Percentiles rank a stretch among this genome's conserved stretches.
These are phyloP conservation scores for Tolmerus cingulatus DNA, from an alignment of 2,888 invertebrate genomes.

Conservation along the genomic window DNA sequence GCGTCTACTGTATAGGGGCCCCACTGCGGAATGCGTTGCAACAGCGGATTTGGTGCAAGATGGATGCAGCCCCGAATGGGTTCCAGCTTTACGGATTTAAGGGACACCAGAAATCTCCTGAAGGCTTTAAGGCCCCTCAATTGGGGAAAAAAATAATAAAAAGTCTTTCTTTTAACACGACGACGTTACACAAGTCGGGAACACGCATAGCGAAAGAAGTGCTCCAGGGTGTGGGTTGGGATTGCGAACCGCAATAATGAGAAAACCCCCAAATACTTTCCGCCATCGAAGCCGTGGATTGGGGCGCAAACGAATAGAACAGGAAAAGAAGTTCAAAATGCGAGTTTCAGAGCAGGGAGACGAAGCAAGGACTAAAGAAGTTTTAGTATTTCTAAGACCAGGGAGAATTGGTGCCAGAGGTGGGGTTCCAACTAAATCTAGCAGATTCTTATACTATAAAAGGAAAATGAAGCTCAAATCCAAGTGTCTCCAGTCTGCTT, in stretches of 20 bases:
- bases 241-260: conserved; percentile 26
- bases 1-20: not conserved
- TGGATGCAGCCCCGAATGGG: not conserved
- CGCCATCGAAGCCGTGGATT: not conserved
- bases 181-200: not conserved
- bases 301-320: not conserved
- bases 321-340: not conserved
- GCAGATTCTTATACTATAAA: not conserved
- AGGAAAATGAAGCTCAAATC: conserved; percentile 12
- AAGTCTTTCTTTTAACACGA: not conserved
- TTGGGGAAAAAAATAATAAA: not conserved
- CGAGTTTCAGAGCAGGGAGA: not conserved
- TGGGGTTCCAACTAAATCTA: not conserved
- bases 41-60: not conserved
- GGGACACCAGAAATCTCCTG: not conserved
- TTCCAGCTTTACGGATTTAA: not conserved
- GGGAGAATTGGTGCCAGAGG: not conserved
- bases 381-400: not conserved
- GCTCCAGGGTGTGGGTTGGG: not conserved
- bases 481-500: not conserved
- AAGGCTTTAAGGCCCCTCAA: not conserved
- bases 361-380: not conserved
- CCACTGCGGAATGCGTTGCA: not conserved
- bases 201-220: conserved; percentile 3
- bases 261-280: not conserved